Evolutionary conservation across 2,797 vertebrate genomes (phyloP).

Genomic region (Apogon hyalosoma): DNA sequence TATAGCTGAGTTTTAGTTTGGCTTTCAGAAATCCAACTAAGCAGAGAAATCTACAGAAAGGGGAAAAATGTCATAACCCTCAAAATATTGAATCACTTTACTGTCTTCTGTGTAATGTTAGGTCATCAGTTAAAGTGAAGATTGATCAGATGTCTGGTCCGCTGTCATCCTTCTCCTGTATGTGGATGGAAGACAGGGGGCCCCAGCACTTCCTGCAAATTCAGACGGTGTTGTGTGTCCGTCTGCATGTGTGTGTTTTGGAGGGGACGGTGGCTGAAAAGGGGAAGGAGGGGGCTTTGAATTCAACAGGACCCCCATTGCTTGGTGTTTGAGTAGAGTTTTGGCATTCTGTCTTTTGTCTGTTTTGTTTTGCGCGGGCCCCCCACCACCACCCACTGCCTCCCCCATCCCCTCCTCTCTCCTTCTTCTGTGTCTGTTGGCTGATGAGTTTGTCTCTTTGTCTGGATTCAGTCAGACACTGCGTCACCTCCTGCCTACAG

Average conservation of each 20-base stretch:
- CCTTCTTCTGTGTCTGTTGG: slow-evolving; percentile 80
- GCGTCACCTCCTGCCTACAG: slow-evolving; percentile 91
- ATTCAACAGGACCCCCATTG: slow-evolving; percentile 80
- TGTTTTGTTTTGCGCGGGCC: slow-evolving; percentile 78
- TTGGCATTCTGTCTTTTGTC: slow-evolving; percentile 84
- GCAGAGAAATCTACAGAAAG: not conserved
- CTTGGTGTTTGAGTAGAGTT: slow-evolving; percentile 82
- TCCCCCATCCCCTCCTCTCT: slow-evolving; percentile 30
- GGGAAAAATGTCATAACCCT: not conserved
- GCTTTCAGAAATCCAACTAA: not conserved
- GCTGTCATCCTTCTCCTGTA: slow-evolving; percentile 27
- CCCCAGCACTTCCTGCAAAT: slow-evolving; percentile 65
- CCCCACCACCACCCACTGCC: slow-evolving; percentile 33
- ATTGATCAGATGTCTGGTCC: slow-evolving; percentile 65
- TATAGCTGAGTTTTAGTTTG: not conserved
- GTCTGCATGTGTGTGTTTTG: slow-evolving; percentile 55
- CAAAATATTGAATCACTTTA: slow-evolving; percentile 1
- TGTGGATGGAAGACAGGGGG: slow-evolving; percentile 40
- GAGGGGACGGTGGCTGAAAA: slow-evolving; percentile 55
- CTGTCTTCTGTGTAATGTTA: slow-evolving; percentile 22
- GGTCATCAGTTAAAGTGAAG: slow-evolving; percentile 53
- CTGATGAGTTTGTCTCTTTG: slow-evolving; percentile 90
- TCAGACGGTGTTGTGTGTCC: slow-evolving; percentile 64
- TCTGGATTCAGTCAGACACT: slow-evolving; percentile 90
- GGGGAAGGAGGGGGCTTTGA: slow-evolving; percentile 63